Percentiles rank a stretch among this genome's conserved stretches.
phyloP scores from a whole-genome alignment of 2,797 vertebrate genomes.

The Hydrolagus colliei region DNA sequence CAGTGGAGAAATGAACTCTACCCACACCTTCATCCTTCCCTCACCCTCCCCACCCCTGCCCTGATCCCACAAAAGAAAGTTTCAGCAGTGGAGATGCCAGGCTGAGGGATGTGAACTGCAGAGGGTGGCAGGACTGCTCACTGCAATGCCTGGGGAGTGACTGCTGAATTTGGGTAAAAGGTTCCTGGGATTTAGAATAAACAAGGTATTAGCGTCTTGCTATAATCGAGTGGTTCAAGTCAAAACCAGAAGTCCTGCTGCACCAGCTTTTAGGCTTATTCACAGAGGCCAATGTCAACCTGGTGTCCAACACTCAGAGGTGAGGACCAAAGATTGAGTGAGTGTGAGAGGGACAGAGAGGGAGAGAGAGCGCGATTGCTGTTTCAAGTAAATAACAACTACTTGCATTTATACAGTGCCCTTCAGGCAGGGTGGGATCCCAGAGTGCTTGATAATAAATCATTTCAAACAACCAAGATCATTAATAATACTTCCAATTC shows the following conservation, averaged over 20 bases:
- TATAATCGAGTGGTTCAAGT: slow-evolving; percentile 8
- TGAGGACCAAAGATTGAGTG: not conserved
- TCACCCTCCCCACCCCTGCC: too few relatives aligned
- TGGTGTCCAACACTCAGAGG: not conserved
- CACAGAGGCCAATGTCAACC: slow-evolving; percentile 10
- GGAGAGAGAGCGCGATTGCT: not conserved
- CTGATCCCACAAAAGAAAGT: not conserved
- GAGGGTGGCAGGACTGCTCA: not conserved
- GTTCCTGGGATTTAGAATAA: not conserved
- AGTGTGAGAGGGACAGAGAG: not conserved
- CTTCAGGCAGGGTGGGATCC: too few relatives aligned
- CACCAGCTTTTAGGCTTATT: slow-evolving; percentile 3
- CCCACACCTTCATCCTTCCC: not conserved
- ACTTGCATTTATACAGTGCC: not conserved
- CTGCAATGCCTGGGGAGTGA: not conserved
- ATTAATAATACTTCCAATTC: too few relatives aligned
- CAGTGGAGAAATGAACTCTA: too few relatives aligned
- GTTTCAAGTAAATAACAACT: not conserved
- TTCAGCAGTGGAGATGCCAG: not conserved
- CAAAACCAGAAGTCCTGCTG: slow-evolving; percentile 24
- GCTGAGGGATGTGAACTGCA: slow-evolving; percentile 5
- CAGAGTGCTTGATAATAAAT: too few relatives aligned
- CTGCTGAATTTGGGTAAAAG: not conserved
- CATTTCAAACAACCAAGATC: too few relatives aligned
- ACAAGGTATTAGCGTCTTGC: slow-evolving; percentile 2